These are phyloP conservation scores for Bombycilla garrulus DNA, from an alignment of 2,113 vertebrate species.

Conservation along the genomic window DNA sequence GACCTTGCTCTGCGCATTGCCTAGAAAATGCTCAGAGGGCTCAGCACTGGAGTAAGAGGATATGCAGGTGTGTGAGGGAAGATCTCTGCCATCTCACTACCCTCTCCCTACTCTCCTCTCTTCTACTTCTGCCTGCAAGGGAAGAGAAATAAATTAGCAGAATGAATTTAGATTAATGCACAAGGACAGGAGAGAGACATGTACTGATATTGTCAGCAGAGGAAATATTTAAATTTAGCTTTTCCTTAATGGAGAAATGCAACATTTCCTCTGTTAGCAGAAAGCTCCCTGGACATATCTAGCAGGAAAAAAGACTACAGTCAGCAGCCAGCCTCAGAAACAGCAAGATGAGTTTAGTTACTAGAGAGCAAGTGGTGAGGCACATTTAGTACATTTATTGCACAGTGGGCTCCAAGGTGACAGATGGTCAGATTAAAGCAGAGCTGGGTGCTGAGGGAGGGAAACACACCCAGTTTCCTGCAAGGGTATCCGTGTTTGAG, in stretches of 20 bases:
- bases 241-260: conserved; percentile 13
- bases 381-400: not conserved
- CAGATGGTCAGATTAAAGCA: conserved; percentile 17
- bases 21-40: not conserved
- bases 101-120: not conserved
- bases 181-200: conserved; percentile 11
- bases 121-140: not conserved
- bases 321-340: conserved; percentile 13
- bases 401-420: not conserved
- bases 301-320: not conserved
- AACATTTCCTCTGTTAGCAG: conserved; percentile 1
- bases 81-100: not conserved
- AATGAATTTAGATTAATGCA: conserved; percentile 19
- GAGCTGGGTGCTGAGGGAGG: not conserved
- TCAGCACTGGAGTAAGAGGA: not conserved
- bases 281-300: conserved; percentile 2
- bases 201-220: conserved; percentile 17
- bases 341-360: not conserved
- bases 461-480: not conserved
- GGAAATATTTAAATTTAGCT: conserved; percentile 38
- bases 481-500: not conserved
- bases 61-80: not conserved
- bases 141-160: not conserved
- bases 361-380: not conserved
- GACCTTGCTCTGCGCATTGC: not conserved